Evolutionary conservation across 2,888 invertebrate genomes (phyloP).

Genomic region (Fissipunctia ypsillon): DNA sequence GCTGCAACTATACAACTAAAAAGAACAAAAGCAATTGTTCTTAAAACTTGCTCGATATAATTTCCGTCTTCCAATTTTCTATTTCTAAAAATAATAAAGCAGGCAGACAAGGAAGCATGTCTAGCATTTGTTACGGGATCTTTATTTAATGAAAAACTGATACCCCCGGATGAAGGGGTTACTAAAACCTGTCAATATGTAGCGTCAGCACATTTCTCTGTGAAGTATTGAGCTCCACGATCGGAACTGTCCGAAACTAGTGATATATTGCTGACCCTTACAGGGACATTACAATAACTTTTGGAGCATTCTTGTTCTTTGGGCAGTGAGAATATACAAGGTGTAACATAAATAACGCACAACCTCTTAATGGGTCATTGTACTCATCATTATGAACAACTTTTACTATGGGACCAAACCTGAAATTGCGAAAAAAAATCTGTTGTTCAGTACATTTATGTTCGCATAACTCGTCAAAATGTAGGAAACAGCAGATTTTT

Average conservation of each 20-base stretch:
- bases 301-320: background rate
- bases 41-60: no score
- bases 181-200: conserved; percentile 2
- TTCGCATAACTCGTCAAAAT: no score
- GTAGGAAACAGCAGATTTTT: no score
- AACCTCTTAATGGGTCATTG: no score
- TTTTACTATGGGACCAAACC: no score
- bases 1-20: no score
- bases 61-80: background rate
- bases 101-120: background rate
- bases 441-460: no score
- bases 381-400: no score
- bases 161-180: background rate
- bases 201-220: conserved; percentile 44
- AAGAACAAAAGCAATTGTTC: no score
- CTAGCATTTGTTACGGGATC: background rate
- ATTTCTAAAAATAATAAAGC: background rate
- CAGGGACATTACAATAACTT: conserved; percentile 9
- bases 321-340: background rate
- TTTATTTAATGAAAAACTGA: background rate
- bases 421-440: no score
- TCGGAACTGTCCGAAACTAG: conserved; percentile 26
- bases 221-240: conserved; percentile 18
- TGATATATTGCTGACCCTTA: conserved; percentile 42
- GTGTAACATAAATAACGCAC: no score